These are phyloP conservation scores for Leuciscus idus DNA, from an alignment of 2,113 vertebrate genomes.

Conservation along the genomic window DNA sequence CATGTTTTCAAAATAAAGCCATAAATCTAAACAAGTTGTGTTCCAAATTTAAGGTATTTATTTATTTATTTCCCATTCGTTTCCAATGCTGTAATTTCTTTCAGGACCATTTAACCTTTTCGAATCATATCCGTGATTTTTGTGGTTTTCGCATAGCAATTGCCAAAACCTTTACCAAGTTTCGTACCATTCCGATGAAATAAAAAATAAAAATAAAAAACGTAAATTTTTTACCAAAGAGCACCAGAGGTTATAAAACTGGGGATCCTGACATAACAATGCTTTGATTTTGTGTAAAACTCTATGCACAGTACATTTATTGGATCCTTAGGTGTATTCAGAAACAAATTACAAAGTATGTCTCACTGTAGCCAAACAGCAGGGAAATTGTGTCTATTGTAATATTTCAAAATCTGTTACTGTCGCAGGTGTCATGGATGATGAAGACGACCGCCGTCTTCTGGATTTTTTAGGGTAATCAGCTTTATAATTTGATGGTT, in stretches of 20 bases:
- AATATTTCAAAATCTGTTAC: slow-evolving; percentile 43
- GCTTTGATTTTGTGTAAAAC: neutral
- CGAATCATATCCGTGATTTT: no score
- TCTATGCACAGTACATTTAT: neutral
- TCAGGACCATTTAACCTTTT: no score
- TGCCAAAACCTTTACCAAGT: no score
- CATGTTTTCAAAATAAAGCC: no score
- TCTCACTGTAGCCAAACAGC: neutral
- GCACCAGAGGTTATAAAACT: neutral
- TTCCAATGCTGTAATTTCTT: no score
- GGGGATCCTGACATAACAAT: neutral
- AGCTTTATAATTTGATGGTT: slow-evolving; percentile 3
- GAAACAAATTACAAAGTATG: neutral
- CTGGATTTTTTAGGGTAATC: slow-evolving; percentile 99
- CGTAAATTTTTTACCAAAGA: no score
- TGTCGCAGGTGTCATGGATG: slow-evolving; percentile 97
- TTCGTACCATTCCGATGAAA: no score
- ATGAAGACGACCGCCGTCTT: slow-evolving; percentile 98
- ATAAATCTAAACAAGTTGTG: no score
- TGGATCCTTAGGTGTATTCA: neutral
- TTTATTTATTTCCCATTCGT: no score
- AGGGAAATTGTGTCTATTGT: neutral
- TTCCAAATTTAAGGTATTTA: no score
- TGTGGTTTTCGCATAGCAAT: no score
- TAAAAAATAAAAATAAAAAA: no score